Conservation (phyloP, 2,113 vertebrate species). For the Pleuronectes platessa region DNA sequence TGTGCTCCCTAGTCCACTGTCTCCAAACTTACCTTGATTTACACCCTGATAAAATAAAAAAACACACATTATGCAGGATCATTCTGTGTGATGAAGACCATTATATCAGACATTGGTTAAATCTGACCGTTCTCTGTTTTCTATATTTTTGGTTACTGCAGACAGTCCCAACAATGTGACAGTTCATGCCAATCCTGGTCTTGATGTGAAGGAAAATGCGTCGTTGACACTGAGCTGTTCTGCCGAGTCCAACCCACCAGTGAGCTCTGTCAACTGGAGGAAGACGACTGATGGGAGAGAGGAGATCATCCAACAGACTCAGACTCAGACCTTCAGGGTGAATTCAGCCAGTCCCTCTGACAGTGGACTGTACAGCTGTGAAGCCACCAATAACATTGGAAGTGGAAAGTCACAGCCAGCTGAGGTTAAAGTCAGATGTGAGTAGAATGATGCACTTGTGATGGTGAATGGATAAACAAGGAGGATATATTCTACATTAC, state of each 20-base stretch:
- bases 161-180: slow-evolving; percentile 65
- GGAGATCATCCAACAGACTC: fast-evolving
- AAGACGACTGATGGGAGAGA: background rate
- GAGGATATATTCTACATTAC: too few relatives aligned
- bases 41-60: background rate
- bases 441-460: too few relatives aligned
- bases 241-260: slow-evolving; percentile 34
- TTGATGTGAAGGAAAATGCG: slow-evolving; percentile 41
- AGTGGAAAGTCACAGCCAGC: too few relatives aligned
- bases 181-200: background rate
- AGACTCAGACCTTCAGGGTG: fast-evolving
- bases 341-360: background rate
- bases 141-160: slow-evolving; percentile 21
- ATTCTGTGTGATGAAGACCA: background rate
- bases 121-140: background rate
- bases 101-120: background rate
- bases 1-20: background rate
- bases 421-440: too few relatives aligned
- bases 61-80: background rate
- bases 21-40: background rate
- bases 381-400: too few relatives aligned
- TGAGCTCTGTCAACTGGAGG: slow-evolving; percentile 50
- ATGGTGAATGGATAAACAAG: too few relatives aligned
- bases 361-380: too few relatives aligned
- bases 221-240: slow-evolving; percentile 41